phyloP scores from a whole-genome alignment of 2,113 vertebrate genomes.

The Thermophis baileyi region DNA sequence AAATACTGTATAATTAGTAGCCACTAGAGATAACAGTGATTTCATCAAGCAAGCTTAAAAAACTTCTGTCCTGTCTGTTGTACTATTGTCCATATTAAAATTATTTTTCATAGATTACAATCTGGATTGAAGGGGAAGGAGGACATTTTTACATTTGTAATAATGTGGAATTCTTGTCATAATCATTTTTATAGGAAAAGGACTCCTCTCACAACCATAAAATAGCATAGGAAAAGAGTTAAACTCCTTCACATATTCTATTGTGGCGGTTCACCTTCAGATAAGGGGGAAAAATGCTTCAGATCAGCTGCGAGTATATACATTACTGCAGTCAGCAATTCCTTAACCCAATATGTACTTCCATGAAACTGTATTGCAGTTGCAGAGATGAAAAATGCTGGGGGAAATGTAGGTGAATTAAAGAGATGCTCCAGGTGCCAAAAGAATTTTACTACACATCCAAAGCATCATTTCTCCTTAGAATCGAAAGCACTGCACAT shows the following conservation, averaged over 20 bases:
- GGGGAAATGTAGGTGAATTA: not conserved
- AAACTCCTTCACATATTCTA: not conserved
- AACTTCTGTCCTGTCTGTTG: too few relatives aligned
- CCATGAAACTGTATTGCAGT: not conserved
- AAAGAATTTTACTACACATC: not conserved
- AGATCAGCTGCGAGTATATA: not conserved
- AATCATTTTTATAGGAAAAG: not conserved
- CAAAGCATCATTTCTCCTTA: not conserved
- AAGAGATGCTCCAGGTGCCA: not conserved
- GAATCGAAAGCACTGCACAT: not conserved
- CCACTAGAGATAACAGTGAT: too few relatives aligned
- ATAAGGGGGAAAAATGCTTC: not conserved
- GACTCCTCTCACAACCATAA: not conserved
- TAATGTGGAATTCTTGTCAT: too few relatives aligned
- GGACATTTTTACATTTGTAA: too few relatives aligned
- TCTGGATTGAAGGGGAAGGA: too few relatives aligned
- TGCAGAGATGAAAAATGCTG: not conserved
- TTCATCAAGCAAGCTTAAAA: too few relatives aligned
- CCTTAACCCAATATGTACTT: not conserved
- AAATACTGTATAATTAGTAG: too few relatives aligned
- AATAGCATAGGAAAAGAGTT: not conserved
- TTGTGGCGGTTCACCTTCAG: not conserved
- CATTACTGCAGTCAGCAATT: not conserved
- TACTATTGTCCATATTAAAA: too few relatives aligned
- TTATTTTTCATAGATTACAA: too few relatives aligned